These are phyloP conservation scores for Marmota flaviventris DNA, from an alignment of 2,113 vertebrate genomes.

Conservation along the genomic window DNA sequence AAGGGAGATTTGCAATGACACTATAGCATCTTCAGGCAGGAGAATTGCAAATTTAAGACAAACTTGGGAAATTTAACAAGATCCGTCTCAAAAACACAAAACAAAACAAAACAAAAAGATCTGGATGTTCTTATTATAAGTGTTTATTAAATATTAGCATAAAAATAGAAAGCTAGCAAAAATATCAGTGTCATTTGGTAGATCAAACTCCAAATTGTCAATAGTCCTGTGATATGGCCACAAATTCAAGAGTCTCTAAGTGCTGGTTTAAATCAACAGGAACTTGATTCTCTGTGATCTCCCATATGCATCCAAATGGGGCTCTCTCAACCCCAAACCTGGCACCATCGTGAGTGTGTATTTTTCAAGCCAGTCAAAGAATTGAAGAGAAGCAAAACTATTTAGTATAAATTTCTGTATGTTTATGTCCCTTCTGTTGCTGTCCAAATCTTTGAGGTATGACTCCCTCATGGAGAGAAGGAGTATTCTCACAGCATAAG, in stretches of 20 bases:
- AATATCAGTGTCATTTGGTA: not conserved
- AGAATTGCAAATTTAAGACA: not conserved
- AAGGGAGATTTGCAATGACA: not conserved
- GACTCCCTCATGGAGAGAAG: not conserved
- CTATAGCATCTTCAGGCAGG: not conserved
- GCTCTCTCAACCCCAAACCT: not conserved
- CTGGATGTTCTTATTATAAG: not conserved
- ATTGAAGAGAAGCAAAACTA: not conserved
- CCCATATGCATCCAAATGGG: not conserved
- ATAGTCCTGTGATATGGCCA: not conserved
- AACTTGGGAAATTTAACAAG: not conserved
- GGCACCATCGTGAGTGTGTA: not conserved
- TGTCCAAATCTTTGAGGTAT: not conserved
- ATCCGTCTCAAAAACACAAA: not conserved
- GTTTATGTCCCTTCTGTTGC: too few relatives aligned
- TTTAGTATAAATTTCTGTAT: not conserved
- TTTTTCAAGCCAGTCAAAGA: not conserved
- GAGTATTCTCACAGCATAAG: not conserved
- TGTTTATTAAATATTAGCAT: slow-evolving; percentile 12
- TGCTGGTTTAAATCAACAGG: not conserved
- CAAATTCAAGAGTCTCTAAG: not conserved
- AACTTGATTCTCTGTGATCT: not conserved
- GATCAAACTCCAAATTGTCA: not conserved
- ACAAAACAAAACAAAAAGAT: not conserved
- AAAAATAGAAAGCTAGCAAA: slow-evolving; percentile 5